Evolutionary conservation across 2,113 vertebrate species (phyloP).

Genomic region (Neogale vison): DNA sequence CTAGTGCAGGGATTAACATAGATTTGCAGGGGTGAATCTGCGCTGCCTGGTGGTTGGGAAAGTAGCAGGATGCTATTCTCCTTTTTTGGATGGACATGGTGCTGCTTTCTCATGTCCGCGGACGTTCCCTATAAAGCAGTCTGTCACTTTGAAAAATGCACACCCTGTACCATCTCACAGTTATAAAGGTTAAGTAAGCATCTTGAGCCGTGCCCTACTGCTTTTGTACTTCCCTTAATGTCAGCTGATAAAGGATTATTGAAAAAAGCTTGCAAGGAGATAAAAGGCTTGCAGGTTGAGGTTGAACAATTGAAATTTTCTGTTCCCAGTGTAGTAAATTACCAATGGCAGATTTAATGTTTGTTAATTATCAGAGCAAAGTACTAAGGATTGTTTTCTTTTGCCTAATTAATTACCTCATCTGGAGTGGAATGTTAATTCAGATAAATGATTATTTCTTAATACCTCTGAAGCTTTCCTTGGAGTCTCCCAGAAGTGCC

Average conservation of each 20-base stretch:
- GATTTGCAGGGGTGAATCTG: neutral
- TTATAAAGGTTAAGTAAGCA: constrained; percentile 85
- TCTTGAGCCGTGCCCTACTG: constrained; percentile 77
- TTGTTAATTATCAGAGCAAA: constrained; percentile 80
- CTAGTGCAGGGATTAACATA: constrained; percentile 62
- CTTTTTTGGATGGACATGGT: neutral
- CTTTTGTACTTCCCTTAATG: constrained; percentile 71
- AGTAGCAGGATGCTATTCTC: neutral
- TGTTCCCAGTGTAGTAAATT: constrained; percentile 70
- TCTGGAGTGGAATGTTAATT: constrained; percentile 79
- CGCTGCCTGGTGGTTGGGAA: neutral
- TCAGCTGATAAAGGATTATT: constrained; percentile 83
- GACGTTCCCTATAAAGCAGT: neutral
- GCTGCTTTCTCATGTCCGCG: constrained; percentile 26
- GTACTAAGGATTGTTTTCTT: constrained; percentile 83
- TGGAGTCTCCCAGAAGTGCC: constrained; percentile 44
- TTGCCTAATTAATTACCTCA: constrained; percentile 82
- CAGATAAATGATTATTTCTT: constrained; percentile 71
- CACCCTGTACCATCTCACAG: constrained; percentile 77
- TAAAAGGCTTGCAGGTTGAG: constrained; percentile 76
- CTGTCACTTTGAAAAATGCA: constrained; percentile 69
- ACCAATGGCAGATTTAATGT: constrained; percentile 79
- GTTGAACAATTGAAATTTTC: constrained; percentile 77
- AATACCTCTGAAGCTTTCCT: constrained; percentile 69
- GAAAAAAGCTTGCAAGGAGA: constrained; percentile 75